Base-by-base conservation (phyloP, 2,888 invertebrate genomes). In the Linnaemya tessellans region DNA sequence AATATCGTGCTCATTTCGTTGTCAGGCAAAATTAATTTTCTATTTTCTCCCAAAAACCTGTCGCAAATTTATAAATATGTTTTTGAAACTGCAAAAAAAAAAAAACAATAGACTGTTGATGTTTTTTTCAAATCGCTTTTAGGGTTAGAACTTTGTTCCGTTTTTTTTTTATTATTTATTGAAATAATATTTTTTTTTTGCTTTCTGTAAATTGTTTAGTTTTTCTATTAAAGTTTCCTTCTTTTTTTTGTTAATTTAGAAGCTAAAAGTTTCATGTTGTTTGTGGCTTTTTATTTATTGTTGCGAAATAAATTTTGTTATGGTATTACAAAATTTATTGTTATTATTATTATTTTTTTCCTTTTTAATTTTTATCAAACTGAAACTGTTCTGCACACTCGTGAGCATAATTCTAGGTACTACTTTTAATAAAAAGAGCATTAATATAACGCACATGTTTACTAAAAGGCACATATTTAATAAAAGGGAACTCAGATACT, bases 281-380 rank as follows among this genome's bases (percentile, higher is more conserved):
- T 65, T 65, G 20, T 22, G 8, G 13, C 8, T 64, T 43, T 64
- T 25, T 64, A 64, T 64, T 65, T 46, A 46, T 30, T 46, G 3
- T 5, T 62, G 9, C 25, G 11, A 46, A 22, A 25, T 25, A 46
- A 64, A 43, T 46, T n/a, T 30, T 65, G 25, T 46, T 46, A 25
- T 8, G 46, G 65, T 46, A 65, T 13, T 65, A 46, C 1, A 25
- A 30, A 49, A 65, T n/a, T 65, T 65, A 46, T 65, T 65, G 15
- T 22, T 64, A n/a, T n/a, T n/a, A n/a, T n/a, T n/a, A n/a, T n/a
- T n/a, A n/a, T n/a, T 38, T 22, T 65, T 65, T 15, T 9, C 22
- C 22, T 65, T 38, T 38, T 9, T 38, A 5, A 38, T 10, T 18
- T 15, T 54, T 56, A n/a, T 30, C 8, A 9, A 58, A 38, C 62